Conservation (phyloP, 2,888 invertebrate species). For the Xiphydria camelus region DNA sequence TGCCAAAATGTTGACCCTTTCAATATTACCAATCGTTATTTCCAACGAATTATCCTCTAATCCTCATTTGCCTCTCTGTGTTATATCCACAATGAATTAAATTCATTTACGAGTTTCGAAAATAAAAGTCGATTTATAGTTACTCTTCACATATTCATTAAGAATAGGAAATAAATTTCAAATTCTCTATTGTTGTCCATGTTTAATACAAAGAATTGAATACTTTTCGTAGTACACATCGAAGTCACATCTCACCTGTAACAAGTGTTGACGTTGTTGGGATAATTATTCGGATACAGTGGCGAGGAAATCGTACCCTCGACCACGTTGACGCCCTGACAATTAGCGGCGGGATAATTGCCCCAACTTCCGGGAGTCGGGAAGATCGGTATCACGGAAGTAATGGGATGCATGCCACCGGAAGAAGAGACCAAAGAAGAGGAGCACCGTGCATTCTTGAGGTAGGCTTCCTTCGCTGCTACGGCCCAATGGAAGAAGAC, state of each 20-base stretch:
- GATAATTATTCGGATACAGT: constrained; percentile 58
- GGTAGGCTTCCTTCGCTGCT: constrained; percentile 37
- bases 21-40: no score
- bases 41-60: no score
- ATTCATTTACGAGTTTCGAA: no score
- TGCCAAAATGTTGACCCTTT: no score
- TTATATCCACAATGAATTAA: no score
- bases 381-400: constrained; percentile 12
- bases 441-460: constrained; percentile 32
- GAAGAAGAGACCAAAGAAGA: constrained; percentile 1
- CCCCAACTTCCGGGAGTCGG: constrained; percentile 13
- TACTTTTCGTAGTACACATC: no score
- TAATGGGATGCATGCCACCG: constrained; percentile 2
- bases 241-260: constrained; percentile 54
- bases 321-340: constrained; percentile 43
- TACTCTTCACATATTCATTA: no score
- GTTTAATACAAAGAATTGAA: no score
- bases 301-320: constrained; percentile 58
- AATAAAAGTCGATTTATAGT: no score
- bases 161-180: no score
- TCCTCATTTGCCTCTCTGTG: no score
- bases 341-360: constrained; percentile 27
- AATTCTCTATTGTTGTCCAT: no score
- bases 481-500: constrained; percentile 40
- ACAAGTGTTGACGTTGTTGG: constrained; percentile 54